Conservation (phyloP, 2,113 vertebrate genomes). For the Erinaceus europaeus region DNA sequence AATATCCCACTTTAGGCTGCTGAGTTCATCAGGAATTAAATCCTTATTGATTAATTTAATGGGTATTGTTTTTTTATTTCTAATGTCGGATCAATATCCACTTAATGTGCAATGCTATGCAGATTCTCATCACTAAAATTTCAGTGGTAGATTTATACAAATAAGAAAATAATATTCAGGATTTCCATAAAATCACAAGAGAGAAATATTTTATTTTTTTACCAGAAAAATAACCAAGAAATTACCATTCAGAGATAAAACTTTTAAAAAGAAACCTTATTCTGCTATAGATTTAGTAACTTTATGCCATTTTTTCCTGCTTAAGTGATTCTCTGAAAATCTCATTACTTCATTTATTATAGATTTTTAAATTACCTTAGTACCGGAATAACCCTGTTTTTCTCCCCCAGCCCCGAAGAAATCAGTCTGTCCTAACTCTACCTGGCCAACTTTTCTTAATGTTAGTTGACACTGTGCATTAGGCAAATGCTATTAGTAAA, state of each 20-base stretch:
- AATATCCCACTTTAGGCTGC: slow-evolving; percentile 59
- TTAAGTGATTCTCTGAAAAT: slow-evolving; percentile 72
- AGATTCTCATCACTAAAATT: slow-evolving; percentile 62
- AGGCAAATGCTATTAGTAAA: slow-evolving; percentile 50
- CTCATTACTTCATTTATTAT: slow-evolving; percentile 75
- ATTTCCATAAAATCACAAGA: slow-evolving; percentile 56
- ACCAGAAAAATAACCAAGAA: slow-evolving; percentile 57
- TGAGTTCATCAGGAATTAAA: slow-evolving; percentile 72
- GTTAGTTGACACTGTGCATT: slow-evolving; percentile 33
- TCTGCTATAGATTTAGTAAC: slow-evolving; percentile 55
- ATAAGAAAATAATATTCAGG: slow-evolving; percentile 32
- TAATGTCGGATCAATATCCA: slow-evolving; percentile 78
- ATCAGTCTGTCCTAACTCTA: slow-evolving; percentile 50
- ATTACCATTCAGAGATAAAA: slow-evolving; percentile 58
- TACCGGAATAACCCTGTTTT: slow-evolving; percentile 65
- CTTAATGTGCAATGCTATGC: slow-evolving; percentile 68
- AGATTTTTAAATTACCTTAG: slow-evolving; percentile 71
- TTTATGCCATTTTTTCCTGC: slow-evolving; percentile 50
- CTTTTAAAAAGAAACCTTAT: slow-evolving; percentile 32
- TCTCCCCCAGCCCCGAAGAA: slow-evolving; percentile 29
- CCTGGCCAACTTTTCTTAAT: slow-evolving; percentile 54
- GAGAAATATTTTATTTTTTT: slow-evolving; percentile 33
- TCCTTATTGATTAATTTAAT: slow-evolving; percentile 76
- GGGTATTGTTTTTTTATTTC: slow-evolving; percentile 77
- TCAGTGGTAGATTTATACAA: slow-evolving; percentile 54